Evolutionary conservation across 2,888 invertebrate species (phyloP).

Genomic region (Tenthredo notha): DNA sequence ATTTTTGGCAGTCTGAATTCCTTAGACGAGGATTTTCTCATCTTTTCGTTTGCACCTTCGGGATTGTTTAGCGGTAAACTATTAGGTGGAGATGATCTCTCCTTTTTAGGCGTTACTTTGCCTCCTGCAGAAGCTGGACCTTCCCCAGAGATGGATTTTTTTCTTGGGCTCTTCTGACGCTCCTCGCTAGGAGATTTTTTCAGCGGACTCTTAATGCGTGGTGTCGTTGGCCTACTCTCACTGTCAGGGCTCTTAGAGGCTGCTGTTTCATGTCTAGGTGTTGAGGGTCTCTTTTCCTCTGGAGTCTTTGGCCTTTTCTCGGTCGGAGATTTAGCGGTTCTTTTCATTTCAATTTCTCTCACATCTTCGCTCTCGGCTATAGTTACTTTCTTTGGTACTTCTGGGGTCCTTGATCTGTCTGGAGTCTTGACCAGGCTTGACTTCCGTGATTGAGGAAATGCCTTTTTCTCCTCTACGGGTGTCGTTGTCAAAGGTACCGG

Average conservation of each 20-base stretch:
- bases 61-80: constrained; percentile 62
- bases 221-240: constrained; percentile 50
- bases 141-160: constrained; percentile 21
- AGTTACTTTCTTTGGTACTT: constrained; percentile 57
- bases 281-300: constrained; percentile 37
- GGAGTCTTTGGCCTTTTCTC: constrained; percentile 40
- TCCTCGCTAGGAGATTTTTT: constrained; percentile 28
- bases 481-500: constrained; percentile 68
- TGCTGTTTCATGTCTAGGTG: constrained; percentile 31
- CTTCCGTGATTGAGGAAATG: constrained; percentile 35
- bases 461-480: constrained; percentile 67
- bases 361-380: constrained; percentile 41
- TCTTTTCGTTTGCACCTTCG: constrained; percentile 56
- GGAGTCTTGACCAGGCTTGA: constrained; percentile 67
- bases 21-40: constrained; percentile 63
- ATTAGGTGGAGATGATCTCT: constrained; percentile 56
- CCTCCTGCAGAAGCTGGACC: constrained; percentile 5
- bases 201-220: constrained; percentile 49
- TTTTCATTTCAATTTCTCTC: constrained; percentile 50
- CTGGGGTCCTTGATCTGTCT: constrained; percentile 63
- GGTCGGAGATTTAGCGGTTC: constrained; percentile 48
- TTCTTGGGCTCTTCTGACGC: constrained; percentile 35
- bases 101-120: constrained; percentile 27
- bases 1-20: constrained; percentile 67
- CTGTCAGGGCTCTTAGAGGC: constrained; percentile 13